Percentiles rank a stretch among this genome's conserved stretches.
phyloP scores from a whole-genome alignment of 2,113 vertebrate genomes.

The Chauna torquata region DNA sequence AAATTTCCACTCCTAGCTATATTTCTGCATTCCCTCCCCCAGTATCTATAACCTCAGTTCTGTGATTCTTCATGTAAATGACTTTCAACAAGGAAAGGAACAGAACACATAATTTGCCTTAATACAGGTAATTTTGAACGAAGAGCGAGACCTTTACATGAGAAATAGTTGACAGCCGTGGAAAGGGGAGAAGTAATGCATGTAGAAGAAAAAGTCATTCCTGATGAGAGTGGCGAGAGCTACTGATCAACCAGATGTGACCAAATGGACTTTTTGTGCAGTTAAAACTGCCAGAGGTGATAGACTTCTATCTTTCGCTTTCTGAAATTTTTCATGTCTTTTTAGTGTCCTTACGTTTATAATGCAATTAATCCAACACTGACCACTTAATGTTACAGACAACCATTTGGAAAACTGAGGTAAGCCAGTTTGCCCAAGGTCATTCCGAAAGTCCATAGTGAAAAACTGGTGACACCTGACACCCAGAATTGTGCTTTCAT shows the following conservation, averaged over 20 bases:
- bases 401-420: neutral
- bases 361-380: neutral
- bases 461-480: neutral
- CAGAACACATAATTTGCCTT: conserved; percentile 45
- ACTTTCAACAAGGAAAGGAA: conserved; percentile 36
- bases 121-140: conserved; percentile 53
- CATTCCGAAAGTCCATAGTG: neutral
- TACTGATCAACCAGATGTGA: conserved; percentile 36
- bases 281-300: conserved; percentile 42
- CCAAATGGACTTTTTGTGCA: conserved; percentile 40
- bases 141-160: conserved; percentile 32
- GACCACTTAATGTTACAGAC: neutral
- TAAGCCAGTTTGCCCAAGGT: neutral
- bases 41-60: neutral
- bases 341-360: neutral
- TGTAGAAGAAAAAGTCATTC: neutral
- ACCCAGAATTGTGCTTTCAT: neutral
- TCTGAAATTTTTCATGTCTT: neutral
- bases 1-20: conserved; percentile 27
- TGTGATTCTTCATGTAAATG: conserved; percentile 56
- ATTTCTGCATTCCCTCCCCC: conserved; percentile 17
- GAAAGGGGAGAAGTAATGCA: neutral
- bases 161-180: neutral
- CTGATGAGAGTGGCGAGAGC: conserved; percentile 10
- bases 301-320: conserved; percentile 11